Base-by-base conservation (phyloP, 37 sponge, comb jelly and placozoan genomes). In the Ephydatia muelleri region DNA sequence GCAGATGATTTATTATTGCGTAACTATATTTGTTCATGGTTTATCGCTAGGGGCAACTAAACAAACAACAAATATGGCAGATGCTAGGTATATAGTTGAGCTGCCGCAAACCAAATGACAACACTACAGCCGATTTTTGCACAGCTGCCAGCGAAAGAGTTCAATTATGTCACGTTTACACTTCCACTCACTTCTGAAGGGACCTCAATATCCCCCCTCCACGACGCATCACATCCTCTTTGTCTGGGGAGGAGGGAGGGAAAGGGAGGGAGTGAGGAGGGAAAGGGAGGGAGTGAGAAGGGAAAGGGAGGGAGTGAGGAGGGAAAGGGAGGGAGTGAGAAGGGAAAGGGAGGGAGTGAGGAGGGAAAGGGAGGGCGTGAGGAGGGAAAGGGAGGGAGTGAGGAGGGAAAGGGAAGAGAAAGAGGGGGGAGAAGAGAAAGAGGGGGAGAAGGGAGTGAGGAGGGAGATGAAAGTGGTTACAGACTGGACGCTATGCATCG, bases 191-290 rank as follows among this genome's bases (percentile, higher is more conserved):
- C 88, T 75, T 93, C 72, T 26, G 38, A 67, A 25, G 94, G 94
- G 0, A 85, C 73, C 72, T 93, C 94, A 19, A 38, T 30, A 57
- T 93, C 94, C 38, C 90, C 72, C 36, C 67, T 65, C 94, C 94
- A 93, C 0, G 94, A 93, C 2, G 94, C 94, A 73, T 93, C 94
- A 39, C 88, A 93, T 1, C 94, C 94, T 29, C 75, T 82, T 71
- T 76, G 73, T 48, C 88, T 88, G 43, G 14, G n/a, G 19, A 33
- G 23, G 71, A 32, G 43, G 21, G 78, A 5, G 37, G 57, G 26
- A n/a, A 28, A 19, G 75, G 19, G 40, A 75, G 64, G 26, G 78
- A 32, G 67, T 23, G 16, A 16, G 13, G 13, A 72, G n/a, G 16
- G 73, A 22, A 32, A 23, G 36, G 22, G 35, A 12, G 32, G 3